These are phyloP conservation scores for Trachelus stipa DNA, from an alignment of 2,888 invertebrate species.

Conservation along the genomic window DNA sequence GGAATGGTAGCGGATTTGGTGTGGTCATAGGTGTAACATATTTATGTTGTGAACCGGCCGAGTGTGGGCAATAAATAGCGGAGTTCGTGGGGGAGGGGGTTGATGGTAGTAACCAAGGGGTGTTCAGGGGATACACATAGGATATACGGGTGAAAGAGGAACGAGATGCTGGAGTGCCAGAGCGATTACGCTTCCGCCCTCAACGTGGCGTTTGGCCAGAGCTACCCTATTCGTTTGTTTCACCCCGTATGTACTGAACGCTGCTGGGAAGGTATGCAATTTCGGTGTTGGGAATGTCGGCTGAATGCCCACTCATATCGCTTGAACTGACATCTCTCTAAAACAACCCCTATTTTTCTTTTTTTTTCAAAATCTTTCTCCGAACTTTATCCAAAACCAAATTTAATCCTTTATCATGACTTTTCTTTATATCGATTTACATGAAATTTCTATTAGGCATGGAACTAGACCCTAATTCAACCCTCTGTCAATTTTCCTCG, in stretches of 20 bases:
- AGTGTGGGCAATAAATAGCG: conserved; percentile 64
- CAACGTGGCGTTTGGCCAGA: conserved; percentile 26
- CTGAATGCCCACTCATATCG: conserved; percentile 26
- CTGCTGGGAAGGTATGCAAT: conserved; percentile 44
- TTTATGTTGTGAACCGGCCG: conserved; percentile 65
- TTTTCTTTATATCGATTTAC: too few species aligned
- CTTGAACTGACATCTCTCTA: conserved; percentile 8
- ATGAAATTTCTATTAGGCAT: too few species aligned
- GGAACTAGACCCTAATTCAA: too few species aligned
- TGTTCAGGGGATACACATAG: conserved; percentile 10
- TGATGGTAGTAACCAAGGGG: conserved; percentile 27
- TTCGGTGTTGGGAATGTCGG: conserved; percentile 47
- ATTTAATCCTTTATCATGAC: too few species aligned
- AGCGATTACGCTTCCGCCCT: conserved; percentile 58
- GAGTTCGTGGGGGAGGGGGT: conserved; percentile 35
- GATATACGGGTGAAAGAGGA: conserved; percentile 17
- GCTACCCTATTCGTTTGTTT: conserved; percentile 52
- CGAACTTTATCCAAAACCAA: too few species aligned
- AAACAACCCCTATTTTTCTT: too few species aligned
- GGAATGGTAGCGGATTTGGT: conserved; percentile 10
- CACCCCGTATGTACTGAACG: conserved; percentile 34
- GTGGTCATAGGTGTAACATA: conserved; percentile 61
- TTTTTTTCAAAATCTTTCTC: too few species aligned
- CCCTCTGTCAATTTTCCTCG: too few species aligned
- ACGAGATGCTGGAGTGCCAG: conserved; percentile 43